Percentiles rank a stretch among this genome's conserved stretches.
Conservation (phyloP, 2,797 vertebrate species). For the Discoglossus pictus region DNA sequence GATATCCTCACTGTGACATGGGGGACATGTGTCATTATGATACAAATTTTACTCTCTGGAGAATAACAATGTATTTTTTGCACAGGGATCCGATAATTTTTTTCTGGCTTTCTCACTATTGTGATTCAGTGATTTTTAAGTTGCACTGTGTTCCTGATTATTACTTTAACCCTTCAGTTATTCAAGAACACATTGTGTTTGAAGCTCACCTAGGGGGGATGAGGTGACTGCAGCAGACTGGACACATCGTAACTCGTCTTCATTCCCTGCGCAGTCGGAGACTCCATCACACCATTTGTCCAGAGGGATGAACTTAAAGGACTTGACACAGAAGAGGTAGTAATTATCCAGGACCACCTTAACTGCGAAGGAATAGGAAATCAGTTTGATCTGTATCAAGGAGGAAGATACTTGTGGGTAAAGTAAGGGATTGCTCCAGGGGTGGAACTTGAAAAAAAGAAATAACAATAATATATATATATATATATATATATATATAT, state of each 20-base stretch:
- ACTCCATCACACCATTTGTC: slow-evolving; percentile 76
- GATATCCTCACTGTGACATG: slow-evolving; percentile 77
- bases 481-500: no score
- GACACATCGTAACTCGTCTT: slow-evolving; percentile 83
- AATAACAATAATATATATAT: not conserved
- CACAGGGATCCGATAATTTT: no score
- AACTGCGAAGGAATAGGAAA: slow-evolving; percentile 64
- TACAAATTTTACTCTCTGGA: not conserved
- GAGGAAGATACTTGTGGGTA: no score
- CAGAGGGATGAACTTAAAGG: slow-evolving; percentile 78
- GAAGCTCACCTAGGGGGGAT: slow-evolving; percentile 69
- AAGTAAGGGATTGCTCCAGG: no score
- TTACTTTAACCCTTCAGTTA: not conserved
- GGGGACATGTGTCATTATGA: not conserved
- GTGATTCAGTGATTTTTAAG: no score
- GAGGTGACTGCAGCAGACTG: slow-evolving; percentile 57
- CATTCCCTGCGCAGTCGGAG: slow-evolving; percentile 73
- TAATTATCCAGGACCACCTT: slow-evolving; percentile 78
- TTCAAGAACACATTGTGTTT: not conserved
- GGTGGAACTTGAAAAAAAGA: no score
- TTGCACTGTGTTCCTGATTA: no score
- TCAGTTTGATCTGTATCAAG: not conserved
- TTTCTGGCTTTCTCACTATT: no score
- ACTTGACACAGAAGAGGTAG: slow-evolving; percentile 81
- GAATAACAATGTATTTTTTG: no score